Evolutionary conservation across 2,113 vertebrate genomes (phyloP).

Genomic region (Clarias magur): DNA sequence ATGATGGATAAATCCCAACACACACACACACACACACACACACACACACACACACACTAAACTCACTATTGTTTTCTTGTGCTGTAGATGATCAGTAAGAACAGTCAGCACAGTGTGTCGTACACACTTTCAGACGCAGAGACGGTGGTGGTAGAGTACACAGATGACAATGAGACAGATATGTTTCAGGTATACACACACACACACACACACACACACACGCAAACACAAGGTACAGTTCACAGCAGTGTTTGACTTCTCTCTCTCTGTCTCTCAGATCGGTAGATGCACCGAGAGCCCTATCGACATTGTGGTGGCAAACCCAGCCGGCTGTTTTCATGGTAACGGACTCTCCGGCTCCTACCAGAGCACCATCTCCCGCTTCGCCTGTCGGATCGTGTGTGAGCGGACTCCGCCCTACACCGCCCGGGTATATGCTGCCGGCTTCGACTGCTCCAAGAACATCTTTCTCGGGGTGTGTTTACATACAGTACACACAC

Average conservation of each 20-base stretch:
- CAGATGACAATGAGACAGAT: slow-evolving; percentile 87
- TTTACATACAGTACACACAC: not conserved
- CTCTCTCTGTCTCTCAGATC: slow-evolving; percentile 71
- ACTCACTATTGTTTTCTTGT: not conserved
- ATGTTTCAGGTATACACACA: slow-evolving; percentile 82
- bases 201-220: slow-evolving; percentile 1
- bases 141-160: slow-evolving; percentile 96
- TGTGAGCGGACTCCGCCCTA: slow-evolving; percentile 90
- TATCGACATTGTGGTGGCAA: slow-evolving; percentile 94
- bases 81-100: slow-evolving; percentile 88
- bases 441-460: slow-evolving; percentile 93
- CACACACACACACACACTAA: not conserved
- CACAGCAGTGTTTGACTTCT: not conserved
- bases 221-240: not conserved
- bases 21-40: slow-evolving; percentile 10
- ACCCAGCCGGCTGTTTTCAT: slow-evolving; percentile 82
- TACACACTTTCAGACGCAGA: slow-evolving; percentile 89
- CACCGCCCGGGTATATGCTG: slow-evolving; percentile 88
- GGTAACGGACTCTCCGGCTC: slow-evolving; percentile 78
- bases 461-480: slow-evolving; percentile 96
- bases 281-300: slow-evolving; percentile 91
- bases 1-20: slow-evolving; percentile 20
- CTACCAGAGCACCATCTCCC: slow-evolving; percentile 92
- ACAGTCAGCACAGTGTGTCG: slow-evolving; percentile 94
- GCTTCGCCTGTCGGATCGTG: slow-evolving; percentile 94